Percentiles rank a stretch among this genome's conserved stretches.
These are phyloP conservation scores for Whitmania pigra DNA, from an alignment of 1,140 invertebrate species.

Conservation along the genomic window DNA sequence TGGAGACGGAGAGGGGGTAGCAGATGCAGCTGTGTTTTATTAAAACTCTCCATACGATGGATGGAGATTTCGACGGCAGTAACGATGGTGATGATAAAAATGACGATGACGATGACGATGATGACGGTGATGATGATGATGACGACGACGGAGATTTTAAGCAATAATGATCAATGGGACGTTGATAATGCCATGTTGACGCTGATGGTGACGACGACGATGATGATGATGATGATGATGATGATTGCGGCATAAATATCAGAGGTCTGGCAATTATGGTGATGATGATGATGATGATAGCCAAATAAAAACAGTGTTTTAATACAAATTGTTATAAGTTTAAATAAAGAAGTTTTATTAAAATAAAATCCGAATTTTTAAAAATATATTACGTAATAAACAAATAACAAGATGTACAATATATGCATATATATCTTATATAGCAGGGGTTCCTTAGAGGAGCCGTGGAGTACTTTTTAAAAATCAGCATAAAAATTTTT, in stretches of 20 bases:
- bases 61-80: neutral
- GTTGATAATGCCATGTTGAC: neutral
- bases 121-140: neutral
- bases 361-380: neutral
- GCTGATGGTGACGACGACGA: neutral
- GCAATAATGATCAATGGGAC: neutral
- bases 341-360: neutral
- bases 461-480: no score
- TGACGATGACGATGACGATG: neutral
- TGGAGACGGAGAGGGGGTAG: no score
- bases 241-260: neutral
- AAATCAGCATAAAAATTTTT: no score
- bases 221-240: no score
- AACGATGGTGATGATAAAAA: slow-evolving; percentile 9
- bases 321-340: neutral
- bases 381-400: neutral
- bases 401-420: neutral
- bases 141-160: neutral
- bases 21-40: no score
- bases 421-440: no score
- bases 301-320: neutral
- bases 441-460: no score
- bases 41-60: neutral
- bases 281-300: neutral
- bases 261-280: neutral